Evolutionary conservation across 2,797 vertebrate genomes (phyloP).

Genomic region (Ceryle rudis): DNA sequence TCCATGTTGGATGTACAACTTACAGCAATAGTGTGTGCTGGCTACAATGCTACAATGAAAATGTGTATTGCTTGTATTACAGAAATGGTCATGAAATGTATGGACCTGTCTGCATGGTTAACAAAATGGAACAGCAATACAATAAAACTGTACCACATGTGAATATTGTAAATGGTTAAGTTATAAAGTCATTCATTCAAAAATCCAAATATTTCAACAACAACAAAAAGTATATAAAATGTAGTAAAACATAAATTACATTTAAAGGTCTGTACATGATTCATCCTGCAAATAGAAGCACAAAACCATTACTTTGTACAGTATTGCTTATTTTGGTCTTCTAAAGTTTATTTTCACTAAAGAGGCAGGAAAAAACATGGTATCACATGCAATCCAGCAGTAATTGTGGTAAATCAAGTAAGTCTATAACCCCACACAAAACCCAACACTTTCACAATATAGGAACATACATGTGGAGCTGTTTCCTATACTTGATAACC

Average conservation of each 20-base stretch:
- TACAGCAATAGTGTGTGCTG: conserved; percentile 54
- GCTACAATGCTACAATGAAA: conserved; percentile 53
- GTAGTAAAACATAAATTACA: conserved; percentile 90
- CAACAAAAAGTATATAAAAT: conserved; percentile 76
- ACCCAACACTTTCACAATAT: background rate
- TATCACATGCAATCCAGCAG: conserved; percentile 58
- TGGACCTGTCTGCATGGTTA: conserved; percentile 68
- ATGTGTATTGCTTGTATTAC: background rate
- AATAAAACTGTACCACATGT: conserved; percentile 63
- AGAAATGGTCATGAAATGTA: conserved; percentile 76
- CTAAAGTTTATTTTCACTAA: conserved; percentile 42
- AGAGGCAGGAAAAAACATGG: conserved; percentile 20
- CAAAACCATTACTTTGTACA: conserved; percentile 69
- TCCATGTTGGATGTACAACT: conserved; percentile 74
- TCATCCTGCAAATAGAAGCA: conserved; percentile 74
- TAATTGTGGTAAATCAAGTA: conserved; percentile 59
- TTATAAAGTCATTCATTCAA: conserved; percentile 76
- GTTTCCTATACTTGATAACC: conserved; percentile 45
- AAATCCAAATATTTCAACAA: conserved; percentile 66
- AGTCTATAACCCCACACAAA: conserved; percentile 17
- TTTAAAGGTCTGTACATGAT: conserved; percentile 83
- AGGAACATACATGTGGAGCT: conserved; percentile 22
- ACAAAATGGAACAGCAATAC: conserved; percentile 57
- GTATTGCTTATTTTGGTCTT: conserved; percentile 66
- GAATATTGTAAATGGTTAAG: conserved; percentile 79